Conservation (phyloP, 1,140 invertebrate genomes). For the Acromyrmex echinatior region DNA sequence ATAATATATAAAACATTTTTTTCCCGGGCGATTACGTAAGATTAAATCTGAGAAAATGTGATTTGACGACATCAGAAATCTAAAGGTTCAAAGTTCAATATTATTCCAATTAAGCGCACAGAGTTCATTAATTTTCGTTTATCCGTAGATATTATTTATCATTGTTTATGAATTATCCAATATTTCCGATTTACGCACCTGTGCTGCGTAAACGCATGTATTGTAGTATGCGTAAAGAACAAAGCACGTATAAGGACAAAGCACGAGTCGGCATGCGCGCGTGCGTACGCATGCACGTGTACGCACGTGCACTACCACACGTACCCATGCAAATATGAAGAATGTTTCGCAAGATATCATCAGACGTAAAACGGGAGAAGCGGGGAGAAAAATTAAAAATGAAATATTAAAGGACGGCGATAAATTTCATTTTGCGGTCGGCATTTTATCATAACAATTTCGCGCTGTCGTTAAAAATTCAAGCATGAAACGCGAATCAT, state of each 20-base stretch:
- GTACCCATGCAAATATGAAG: neutral
- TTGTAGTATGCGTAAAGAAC: neutral
- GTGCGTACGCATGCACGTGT: slow-evolving; percentile 15
- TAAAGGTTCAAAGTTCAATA: neutral
- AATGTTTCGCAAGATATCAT: neutral
- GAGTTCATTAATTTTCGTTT: neutral
- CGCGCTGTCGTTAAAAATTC: neutral
- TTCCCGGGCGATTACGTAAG: neutral
- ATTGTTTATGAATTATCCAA: neutral
- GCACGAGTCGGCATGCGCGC: slow-evolving; percentile 4
- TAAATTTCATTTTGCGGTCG: neutral
- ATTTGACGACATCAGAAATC: neutral
- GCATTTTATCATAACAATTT: neutral
- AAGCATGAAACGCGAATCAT: neutral
- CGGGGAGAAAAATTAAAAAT: neutral
- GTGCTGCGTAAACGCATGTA: neutral
- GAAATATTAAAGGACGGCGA: neutral
- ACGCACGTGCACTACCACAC: slow-evolving; percentile 17
- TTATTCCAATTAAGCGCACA: neutral
- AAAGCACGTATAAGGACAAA: neutral
- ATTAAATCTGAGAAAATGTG: neutral
- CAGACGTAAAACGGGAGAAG: neutral
- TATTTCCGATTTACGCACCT: neutral
- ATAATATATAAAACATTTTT: too few relatives aligned
- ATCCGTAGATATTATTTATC: neutral